phyloP scores from a whole-genome alignment of 2,888 invertebrate species.

The Hermaeophaga mercurialis region DNA sequence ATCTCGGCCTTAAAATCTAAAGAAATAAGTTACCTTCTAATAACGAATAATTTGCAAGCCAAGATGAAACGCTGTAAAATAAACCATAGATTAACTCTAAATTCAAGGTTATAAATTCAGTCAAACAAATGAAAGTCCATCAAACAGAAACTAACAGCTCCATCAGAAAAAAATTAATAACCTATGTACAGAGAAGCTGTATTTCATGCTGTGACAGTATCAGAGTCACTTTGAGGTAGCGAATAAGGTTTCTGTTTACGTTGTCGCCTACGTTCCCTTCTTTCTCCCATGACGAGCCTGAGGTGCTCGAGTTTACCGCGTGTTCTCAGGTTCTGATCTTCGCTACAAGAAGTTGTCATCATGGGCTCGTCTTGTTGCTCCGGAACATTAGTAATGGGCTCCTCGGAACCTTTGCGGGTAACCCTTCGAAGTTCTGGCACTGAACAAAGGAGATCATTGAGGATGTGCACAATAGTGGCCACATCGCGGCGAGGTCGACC shows the following conservation, averaged over 20 bases:
- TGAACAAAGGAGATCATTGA: conserved; percentile 91
- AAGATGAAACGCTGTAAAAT: neutral
- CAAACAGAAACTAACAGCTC: conserved; percentile 18
- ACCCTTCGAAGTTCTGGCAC: conserved; percentile 63
- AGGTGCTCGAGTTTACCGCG: conserved; percentile 82
- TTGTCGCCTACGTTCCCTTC: conserved; percentile 81
- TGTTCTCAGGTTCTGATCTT: conserved; percentile 60
- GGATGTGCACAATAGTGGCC: conserved; percentile 92
- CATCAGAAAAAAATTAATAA: conserved; percentile 23
- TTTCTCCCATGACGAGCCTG: conserved; percentile 88
- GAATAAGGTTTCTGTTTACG: conserved; percentile 75
- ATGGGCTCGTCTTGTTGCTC: conserved; percentile 49
- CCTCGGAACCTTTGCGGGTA: conserved; percentile 44
- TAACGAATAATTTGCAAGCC: too few relatives aligned
- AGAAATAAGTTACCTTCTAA: too few relatives aligned
- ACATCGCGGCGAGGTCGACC: conserved; percentile 93
- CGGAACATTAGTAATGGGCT: conserved; percentile 52
- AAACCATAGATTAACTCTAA: neutral
- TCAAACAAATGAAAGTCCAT: conserved; percentile 18
- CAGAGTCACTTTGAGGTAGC: conserved; percentile 57
- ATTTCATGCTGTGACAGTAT: conserved; percentile 55
- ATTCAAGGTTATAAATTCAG: conserved; percentile 21
- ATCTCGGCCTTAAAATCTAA: too few relatives aligned
- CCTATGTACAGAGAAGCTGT: conserved; percentile 38
- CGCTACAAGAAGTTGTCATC: conserved; percentile 43